Evolutionary conservation across 2,113 vertebrate genomes (phyloP).

Genomic region (Chiloscyllium plagiosum): DNA sequence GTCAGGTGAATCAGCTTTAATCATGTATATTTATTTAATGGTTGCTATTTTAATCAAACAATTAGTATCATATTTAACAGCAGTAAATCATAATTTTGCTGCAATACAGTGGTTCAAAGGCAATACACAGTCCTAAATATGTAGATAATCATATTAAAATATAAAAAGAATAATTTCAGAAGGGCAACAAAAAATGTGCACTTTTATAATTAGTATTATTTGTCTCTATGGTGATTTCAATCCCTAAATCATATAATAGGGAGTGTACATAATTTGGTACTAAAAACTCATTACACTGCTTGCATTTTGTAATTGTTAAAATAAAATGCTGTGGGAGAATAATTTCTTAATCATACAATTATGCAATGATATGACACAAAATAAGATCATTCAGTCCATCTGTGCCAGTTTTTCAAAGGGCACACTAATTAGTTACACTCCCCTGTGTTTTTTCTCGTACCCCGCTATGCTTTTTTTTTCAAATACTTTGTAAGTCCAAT

Average conservation of each 20-base stretch:
- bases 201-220: neutral
- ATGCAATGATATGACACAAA: neutral
- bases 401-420: neutral
- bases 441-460: neutral
- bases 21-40: neutral
- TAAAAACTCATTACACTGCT: neutral
- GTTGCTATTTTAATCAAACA: constrained; percentile 14
- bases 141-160: neutral
- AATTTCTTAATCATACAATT: neutral
- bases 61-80: neutral
- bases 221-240: neutral
- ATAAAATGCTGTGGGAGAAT: neutral
- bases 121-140: neutral
- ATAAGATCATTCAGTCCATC: neutral
- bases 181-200: neutral
- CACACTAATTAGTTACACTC: neutral
- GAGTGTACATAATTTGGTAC: neutral
- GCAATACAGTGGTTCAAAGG: neutral
- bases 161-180: constrained; percentile 10
- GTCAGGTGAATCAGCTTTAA: neutral
- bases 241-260: neutral
- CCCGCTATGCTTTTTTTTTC: neutral
- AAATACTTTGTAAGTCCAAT: neutral
- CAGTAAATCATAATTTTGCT: neutral
- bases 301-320: neutral